These are phyloP conservation scores for Bubalus kerabau DNA, from an alignment of 2,113 vertebrate genomes.

Conservation along the genomic window DNA sequence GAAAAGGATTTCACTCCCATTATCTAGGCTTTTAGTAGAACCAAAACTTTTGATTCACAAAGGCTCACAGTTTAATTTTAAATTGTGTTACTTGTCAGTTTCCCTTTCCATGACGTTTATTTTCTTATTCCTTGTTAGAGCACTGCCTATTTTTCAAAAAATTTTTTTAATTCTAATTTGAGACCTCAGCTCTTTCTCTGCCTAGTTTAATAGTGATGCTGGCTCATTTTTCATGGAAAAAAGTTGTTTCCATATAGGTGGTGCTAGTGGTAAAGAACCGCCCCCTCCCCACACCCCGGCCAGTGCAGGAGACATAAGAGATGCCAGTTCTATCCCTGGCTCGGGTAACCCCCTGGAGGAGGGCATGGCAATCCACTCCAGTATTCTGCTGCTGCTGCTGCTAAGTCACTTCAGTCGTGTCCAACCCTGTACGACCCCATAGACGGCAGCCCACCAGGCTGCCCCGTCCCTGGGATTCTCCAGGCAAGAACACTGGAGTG, in stretches of 20 bases:
- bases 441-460: no score
- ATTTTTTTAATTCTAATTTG: neutral
- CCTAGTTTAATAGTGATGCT: neutral
- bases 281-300: no score
- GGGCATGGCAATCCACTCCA: neutral
- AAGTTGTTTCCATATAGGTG: neutral
- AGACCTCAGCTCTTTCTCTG: neutral
- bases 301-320: neutral
- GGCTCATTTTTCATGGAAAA: neutral
- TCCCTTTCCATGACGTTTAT: neutral
- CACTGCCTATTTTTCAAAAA: neutral
- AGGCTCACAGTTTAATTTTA: conserved; percentile 5
- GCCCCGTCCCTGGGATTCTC: no score
- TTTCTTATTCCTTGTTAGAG: neutral
- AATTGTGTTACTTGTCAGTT: neutral
- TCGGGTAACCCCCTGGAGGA: neutral
- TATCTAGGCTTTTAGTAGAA: neutral
- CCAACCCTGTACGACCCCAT: no score
- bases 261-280: neutral
- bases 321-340: neutral
- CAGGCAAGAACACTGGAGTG: no score
- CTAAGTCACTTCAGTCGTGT: no score
- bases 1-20: conserved; percentile 13
- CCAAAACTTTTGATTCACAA: conserved; percentile 1
- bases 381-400: neutral